Base-by-base conservation (phyloP, 1,140 invertebrate genomes). In the Chironomus tepperi region DNA sequence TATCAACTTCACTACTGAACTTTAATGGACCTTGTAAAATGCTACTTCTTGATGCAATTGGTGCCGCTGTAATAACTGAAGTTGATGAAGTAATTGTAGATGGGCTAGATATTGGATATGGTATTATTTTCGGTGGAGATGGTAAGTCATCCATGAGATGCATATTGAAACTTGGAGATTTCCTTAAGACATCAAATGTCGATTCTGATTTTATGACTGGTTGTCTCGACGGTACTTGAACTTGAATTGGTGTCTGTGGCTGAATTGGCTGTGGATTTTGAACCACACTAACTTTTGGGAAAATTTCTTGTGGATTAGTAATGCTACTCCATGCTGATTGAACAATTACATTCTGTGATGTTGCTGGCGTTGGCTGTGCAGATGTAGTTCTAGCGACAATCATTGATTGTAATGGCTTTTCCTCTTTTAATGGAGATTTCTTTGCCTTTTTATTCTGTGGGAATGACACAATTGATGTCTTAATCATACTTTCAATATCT, bases 131-230 rank as follows among this genome's bases (percentile, higher is more conserved):
- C 7, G n/a, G 65, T 7, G 72, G 7, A 7, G 72, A 3, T 73
- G 24, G 8, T 0, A 73, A 34, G 73, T 82, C 80, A 72, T 81
- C 79, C 6, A 77, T 79, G 7, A 80, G 80, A 67, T 82, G 81
- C 3, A 81, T 65, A 76, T 82, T 82, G 24, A 81, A 82, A 42
- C 80, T 82, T n/a, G 81, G 81, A 16, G 81, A 82, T 76, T 81
- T 82, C 2, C 81, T 73, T 10, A 82, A 16, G 0, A 77, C 77
- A 79, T 82, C 81, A 47, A 82, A 82, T 57, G 73, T 74, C 16
- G 19, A 57, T 18, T 76, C 74, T 9, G 19, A 15, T 74, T 73
- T 74, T 34, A 34, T 34, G 24, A 34, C 24, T 15, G 47, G 12
- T 57, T 57, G 12, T 12, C 47, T 1, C 0, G n/a, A 3, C 12